Evolutionary conservation across 2,888 invertebrate genomes (phyloP).

Genomic region (Drosophila buzzatii): DNA sequence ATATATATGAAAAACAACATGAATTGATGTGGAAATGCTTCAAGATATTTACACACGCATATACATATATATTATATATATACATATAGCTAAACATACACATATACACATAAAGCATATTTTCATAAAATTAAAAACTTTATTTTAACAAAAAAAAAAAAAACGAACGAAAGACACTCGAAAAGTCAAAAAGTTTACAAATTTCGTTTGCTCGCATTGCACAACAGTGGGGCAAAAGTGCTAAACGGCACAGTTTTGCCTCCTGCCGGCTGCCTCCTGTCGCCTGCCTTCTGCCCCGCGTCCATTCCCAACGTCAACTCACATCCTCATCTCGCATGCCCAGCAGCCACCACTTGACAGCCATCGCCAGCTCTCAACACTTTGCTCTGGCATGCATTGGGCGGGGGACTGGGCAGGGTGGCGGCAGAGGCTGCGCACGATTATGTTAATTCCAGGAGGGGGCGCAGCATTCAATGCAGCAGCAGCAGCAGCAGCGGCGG

Average conservation of each 20-base stretch:
- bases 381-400: conserved; percentile 40
- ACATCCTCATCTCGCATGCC: conserved; percentile 47
- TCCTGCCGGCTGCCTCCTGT: neutral
- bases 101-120: conserved; percentile 53
- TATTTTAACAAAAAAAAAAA: conserved; percentile 42
- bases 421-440: conserved; percentile 62
- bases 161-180: conserved; percentile 17
- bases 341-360: conserved; percentile 73
- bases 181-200: conserved; percentile 20
- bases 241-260: conserved; percentile 38
- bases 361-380: conserved; percentile 72
- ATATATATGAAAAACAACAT: neutral
- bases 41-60: conserved; percentile 46
- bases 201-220: conserved; percentile 60
- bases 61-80: conserved; percentile 21
- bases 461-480: conserved; percentile 20
- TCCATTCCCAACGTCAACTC: conserved; percentile 19
- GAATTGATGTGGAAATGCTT: conserved; percentile 44
- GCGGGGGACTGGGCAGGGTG: conserved; percentile 42
- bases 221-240: conserved; percentile 54
- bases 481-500: conserved; percentile 39
- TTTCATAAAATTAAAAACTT: conserved; percentile 64
- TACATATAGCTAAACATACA: conserved; percentile 34
- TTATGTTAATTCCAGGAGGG: conserved; percentile 71
- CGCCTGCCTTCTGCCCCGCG: neutral